Base-by-base conservation (phyloP, 2,113 vertebrate genomes). In the Crocuta crocuta region DNA sequence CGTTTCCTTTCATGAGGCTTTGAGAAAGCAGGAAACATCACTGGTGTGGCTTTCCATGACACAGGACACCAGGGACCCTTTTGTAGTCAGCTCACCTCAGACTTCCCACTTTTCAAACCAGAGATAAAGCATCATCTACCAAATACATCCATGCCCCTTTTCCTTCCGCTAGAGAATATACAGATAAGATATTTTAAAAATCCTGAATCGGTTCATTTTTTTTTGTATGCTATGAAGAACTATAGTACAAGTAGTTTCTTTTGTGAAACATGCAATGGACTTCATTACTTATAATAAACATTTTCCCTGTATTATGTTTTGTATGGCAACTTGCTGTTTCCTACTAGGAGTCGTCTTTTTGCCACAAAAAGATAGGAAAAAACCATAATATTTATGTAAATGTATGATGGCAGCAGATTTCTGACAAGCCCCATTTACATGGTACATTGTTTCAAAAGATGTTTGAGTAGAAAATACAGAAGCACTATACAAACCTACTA, bases 391-490 rank as follows among this genome's bases (percentile, higher is more conserved):
- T 73, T 96, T 97, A 83, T 83, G 92, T 97, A 97, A 66, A 55
- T 97, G 85, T 96, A 97, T 43, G 94, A 93, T 74, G 95, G 86
- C 53, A 97, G 86, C 48, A 97, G 66, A 94, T 91, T 96, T 98
- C 87, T 94, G 98, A 97, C 90, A 98, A 98, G 88, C 90, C 92
- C 76, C 92, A 86, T 98, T 98, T 97, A 95, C 96, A 96, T 70
- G 95, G 97, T 94, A 96, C 78, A 94, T 96, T 98, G 80, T 95
- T 98, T 92, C 90, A 97, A 97, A 97, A n/a, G 96, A 83, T 68
- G 43, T 28, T 66, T 96, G 94, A 97, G 89, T 97, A 96, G 96
- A 98, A 98, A 98, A 98, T 79, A 97, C 91, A 98, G 97, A 98
- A 98, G 91, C 88, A 63, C 96, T 97, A 26, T 80, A 96, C 76